Conservation (phyloP, 2,113 vertebrate genomes). For the Actenoides lindsayi region DNA sequence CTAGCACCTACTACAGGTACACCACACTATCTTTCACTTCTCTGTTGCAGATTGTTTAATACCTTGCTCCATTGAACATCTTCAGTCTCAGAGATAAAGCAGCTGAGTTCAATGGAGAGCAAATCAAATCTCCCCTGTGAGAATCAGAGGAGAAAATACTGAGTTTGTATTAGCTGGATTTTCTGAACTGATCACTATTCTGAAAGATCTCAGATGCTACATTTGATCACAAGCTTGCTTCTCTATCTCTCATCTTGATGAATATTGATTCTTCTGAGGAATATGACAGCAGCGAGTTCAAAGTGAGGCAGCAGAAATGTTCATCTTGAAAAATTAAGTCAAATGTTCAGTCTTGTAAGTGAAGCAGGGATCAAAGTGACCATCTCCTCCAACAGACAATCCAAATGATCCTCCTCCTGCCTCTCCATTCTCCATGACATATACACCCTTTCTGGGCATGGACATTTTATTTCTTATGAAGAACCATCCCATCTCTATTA, state of each 20-base stretch:
- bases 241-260: background rate
- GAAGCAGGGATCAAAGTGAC: background rate
- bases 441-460: background rate
- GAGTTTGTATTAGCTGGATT: background rate
- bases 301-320: background rate
- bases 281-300: background rate
- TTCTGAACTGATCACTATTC: background rate
- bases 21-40: background rate
- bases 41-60: background rate
- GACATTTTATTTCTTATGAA: background rate
- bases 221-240: background rate
- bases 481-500: background rate
- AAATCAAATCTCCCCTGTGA: background rate
- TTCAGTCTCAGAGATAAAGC: background rate
- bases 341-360: background rate
- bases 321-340: background rate
- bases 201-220: background rate
- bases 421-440: background rate
- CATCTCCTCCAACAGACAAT: background rate
- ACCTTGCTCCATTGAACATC: background rate
- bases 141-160: background rate
- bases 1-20: background rate
- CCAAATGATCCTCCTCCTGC: background rate
- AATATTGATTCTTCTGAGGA: background rate
- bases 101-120: background rate